Evolutionary conservation across 2,113 vertebrate genomes (phyloP), one percentile per base, ranked within the genome.

Genomic region (Varanus salvator): DNA sequence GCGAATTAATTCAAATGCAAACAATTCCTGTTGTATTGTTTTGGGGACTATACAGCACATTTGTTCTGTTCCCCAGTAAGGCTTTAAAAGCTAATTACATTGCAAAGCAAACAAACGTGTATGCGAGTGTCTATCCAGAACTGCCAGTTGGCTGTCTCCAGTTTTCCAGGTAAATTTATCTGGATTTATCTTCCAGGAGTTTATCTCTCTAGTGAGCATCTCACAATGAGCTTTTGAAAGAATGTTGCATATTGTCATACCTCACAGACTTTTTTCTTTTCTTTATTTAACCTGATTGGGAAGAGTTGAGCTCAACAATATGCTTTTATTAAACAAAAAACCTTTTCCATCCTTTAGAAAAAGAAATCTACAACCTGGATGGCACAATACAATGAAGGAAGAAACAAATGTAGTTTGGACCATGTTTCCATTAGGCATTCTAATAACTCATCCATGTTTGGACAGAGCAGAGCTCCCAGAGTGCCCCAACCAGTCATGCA

Each of bases 41-140:
- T 93, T 88, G 82, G 88, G 86, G 86, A 82, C 90, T 90, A 31
- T 89, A 90, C 0, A 64, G 89, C 91, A 87, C 90, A 92, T 97
- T 96, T 96, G 90, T 95, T 95, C 91, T 84, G 94, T 91, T 96
- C 87, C 87, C 71, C 85, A 80, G 74, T 50, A 89, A 95, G 95
- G 50, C 52, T 94, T 94, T 91, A 92, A 93, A 92, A 95, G 93
- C 90, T 96, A 96, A 97, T 97, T 97, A 94, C 84, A 93, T 80
- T 96, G 92, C 95, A 96, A 96, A 96, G 91, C 93, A 96, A 96
- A 93, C 84, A 92, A 92, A 91, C 87, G 54, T 90, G 25, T 82
- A 54, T 95, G 89, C 87, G 95, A 95, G 94, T 94, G 84, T 17
- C 72, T 76, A 85, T 91, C 91, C 74, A 89, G 66, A 91, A 91